Base-by-base conservation (phyloP, 2,888 invertebrate genomes). In the Leucoptera coffeella region DNA sequence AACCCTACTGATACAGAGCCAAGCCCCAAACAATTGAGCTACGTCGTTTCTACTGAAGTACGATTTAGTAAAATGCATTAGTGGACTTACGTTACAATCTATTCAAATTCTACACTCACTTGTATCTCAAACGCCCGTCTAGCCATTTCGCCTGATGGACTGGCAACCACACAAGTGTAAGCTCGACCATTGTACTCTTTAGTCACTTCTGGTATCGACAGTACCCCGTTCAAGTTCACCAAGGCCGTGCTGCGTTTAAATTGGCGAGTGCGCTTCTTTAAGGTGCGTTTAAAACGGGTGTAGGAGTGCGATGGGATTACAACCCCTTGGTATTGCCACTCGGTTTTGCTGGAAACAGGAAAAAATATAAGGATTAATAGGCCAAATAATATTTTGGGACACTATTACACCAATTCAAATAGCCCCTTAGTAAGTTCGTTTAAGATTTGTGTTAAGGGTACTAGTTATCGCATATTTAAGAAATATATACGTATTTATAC, bases 91-190 rank as follows among this genome's bases (percentile, higher is more conserved):
- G n/a, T n/a, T n/a, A n/a, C n/a, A n/a, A n/a, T n/a, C n/a, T n/a
- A n/a, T n/a, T n/a, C n/a, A n/a, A n/a, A n/a, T n/a, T n/a, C n/a
- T n/a, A n/a, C n/a, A n/a, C n/a, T n/a, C n/a, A n/a, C 57, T 21
- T 27, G 27, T 37, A 79, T 74, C 41, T 80, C 79, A 24, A 61
- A 54, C 25, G 56, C 56, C 19, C 79, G 60, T 31, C 77, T 73
- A 26, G 79, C 78, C 29, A 77, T 75, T 41, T 80, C 78, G 1
- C 85, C 85, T 3, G 80, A 80, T 12, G 82, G 75, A 41, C 83
- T 83, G 7, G 78, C 76, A 0, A 86, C 88, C 34, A 80, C 77
- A 50, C 89, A 90, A 2, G 84, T 85, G 49, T 86, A 90, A 26
- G 77, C 64, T 23, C 85, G 86, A 12, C 81, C 81, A 49, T 87